Percentiles rank a stretch among this genome's conserved stretches.
Conservation (phyloP, 2,797 vertebrate species). For the Coluber constrictor region DNA sequence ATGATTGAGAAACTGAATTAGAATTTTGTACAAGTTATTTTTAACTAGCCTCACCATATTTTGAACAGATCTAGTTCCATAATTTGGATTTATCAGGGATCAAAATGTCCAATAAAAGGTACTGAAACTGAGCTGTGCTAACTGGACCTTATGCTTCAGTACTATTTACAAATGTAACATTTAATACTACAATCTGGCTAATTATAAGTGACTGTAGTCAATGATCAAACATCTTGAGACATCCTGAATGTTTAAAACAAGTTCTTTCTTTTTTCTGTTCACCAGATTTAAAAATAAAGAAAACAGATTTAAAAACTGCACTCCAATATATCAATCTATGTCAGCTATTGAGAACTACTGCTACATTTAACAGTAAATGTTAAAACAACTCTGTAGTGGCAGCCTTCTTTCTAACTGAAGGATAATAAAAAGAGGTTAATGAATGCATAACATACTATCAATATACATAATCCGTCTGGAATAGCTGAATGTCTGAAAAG, state of each 20-base stretch:
- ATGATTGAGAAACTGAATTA: background rate
- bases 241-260: background rate
- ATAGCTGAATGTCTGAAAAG: background rate
- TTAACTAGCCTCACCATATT: background rate
- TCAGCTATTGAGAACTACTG: background rate
- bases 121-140: background rate
- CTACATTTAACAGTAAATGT: background rate
- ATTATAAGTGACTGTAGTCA: background rate
- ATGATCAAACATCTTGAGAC: background rate
- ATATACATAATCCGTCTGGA: background rate
- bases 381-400: background rate
- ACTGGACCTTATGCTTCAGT: background rate
- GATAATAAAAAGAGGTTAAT: background rate
- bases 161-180: background rate
- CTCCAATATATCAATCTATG: background rate
- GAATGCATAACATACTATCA: background rate
- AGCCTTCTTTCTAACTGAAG: background rate
- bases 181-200: background rate
- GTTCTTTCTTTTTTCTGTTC: background rate
- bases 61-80: background rate
- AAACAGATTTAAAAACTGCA: background rate
- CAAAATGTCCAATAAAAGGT: background rate
- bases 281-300: background rate
- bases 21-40: background rate
- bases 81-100: background rate